Evolutionary conservation across 2,113 vertebrate genomes (phyloP).

Genomic region (Ascaphus truei): DNA sequence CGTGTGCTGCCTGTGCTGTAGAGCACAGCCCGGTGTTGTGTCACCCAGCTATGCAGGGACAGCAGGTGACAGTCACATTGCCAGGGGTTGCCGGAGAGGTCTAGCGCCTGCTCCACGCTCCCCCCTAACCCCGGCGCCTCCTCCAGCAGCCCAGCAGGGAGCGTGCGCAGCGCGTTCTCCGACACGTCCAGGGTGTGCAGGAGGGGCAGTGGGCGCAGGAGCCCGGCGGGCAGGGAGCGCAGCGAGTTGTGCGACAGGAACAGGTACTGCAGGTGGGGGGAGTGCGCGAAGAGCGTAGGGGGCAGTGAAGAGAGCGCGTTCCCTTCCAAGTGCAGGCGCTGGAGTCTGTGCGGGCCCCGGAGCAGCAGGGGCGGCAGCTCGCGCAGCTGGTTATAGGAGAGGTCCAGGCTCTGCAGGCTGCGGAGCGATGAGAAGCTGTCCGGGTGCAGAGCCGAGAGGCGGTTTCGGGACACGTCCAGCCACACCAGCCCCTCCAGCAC

Average conservation of each 20-base stretch:
- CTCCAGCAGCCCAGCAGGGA: slow-evolving; percentile 51
- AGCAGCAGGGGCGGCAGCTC: slow-evolving; percentile 45
- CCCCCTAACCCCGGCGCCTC: slow-evolving; percentile 44
- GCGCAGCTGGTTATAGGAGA: slow-evolving; percentile 66
- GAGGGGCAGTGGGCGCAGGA: slow-evolving; percentile 54
- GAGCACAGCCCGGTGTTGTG: slow-evolving; percentile 38
- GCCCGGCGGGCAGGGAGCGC: slow-evolving; percentile 30
- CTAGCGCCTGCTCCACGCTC: slow-evolving; percentile 52
- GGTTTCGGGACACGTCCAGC: slow-evolving; percentile 70
- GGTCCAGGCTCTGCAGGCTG: slow-evolving; percentile 61
- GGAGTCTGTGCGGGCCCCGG: slow-evolving; percentile 44
- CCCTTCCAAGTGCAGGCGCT: slow-evolving; percentile 62
- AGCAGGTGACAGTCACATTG: slow-evolving; percentile 54
- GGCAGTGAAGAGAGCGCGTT: slow-evolving; percentile 61
- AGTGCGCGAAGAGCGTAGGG: slow-evolving; percentile 34
- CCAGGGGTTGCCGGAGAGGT: slow-evolving; percentile 75
- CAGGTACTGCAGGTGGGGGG: slow-evolving; percentile 53
- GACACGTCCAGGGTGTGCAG: slow-evolving; percentile 65
- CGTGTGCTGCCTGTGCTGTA: slow-evolving; percentile 11
- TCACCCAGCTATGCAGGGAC: slow-evolving; percentile 61
- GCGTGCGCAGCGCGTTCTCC: slow-evolving; percentile 59
- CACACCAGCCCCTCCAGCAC: slow-evolving; percentile 53
- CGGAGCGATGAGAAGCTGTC: slow-evolving; percentile 52
- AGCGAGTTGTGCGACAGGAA: slow-evolving; percentile 69
- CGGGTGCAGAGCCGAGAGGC: slow-evolving; percentile 41